Conservation (phyloP, 1,140 invertebrate species). For the Zaprionus tsacasi region DNA sequence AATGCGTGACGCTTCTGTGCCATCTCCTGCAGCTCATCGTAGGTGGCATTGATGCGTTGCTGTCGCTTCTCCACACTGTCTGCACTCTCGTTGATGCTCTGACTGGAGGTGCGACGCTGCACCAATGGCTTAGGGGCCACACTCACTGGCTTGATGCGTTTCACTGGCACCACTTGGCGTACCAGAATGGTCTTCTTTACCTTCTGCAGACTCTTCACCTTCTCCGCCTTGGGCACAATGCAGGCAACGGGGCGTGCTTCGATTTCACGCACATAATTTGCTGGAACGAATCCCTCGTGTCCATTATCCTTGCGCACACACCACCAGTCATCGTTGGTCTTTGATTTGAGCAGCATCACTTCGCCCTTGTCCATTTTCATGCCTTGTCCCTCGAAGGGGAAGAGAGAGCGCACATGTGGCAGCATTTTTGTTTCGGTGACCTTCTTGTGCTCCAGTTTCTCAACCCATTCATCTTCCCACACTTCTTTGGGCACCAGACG, state of each 20-base stretch:
- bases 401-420: conserved; percentile 92
- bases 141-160: conserved; percentile 86
- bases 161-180: conserved; percentile 92
- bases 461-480: conserved; percentile 95
- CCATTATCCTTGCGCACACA: conserved; percentile 96
- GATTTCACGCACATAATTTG: conserved; percentile 97
- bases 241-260: conserved; percentile 93
- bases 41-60: conserved; percentile 91
- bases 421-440: conserved; percentile 94
- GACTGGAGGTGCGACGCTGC: conserved; percentile 84
- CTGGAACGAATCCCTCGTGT: conserved; percentile 97
- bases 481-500: conserved; percentile 94
- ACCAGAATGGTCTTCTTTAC: conserved; percentile 96
- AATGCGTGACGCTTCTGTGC: conserved; percentile 91
- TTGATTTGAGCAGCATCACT: conserved; percentile 95
- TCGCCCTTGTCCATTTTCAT: conserved; percentile 96
- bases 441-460: conserved; percentile 92
- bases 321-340: conserved; percentile 99
- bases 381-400: conserved; percentile 97
- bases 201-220: conserved; percentile 91
- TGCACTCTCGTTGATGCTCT: conserved; percentile 84
- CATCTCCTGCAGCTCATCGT: conserved; percentile 92
- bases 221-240: conserved; percentile 92
- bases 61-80: conserved; percentile 94
- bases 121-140: conserved; percentile 84